Base-by-base conservation (phyloP, 2,888 invertebrate species). In the Diarsia dahlii region DNA sequence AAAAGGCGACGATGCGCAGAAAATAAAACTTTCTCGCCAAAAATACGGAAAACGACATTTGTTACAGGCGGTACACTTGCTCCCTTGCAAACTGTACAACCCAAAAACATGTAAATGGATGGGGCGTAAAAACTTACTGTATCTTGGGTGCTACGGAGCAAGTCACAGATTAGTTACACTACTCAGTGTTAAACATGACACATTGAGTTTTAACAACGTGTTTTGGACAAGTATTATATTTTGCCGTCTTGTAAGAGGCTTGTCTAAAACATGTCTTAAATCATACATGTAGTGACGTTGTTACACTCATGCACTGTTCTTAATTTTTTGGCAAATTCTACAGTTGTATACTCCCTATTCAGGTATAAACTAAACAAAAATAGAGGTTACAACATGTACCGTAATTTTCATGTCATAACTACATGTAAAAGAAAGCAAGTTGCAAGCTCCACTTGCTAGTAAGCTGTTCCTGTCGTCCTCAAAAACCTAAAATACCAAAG, bases 1-100 rank as follows among this genome's bases (percentile, higher is more conserved):
- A 5, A 82, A 62, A 63, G 54, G 54, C 60, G 60, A 54, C 45
- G 70, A 52, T 54, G 71, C 58, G 71, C 65, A 48, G 60, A 78
- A 78, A 84, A 86, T 71, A 80, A 64, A 67, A 78, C 56, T 74
- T 70, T 71, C 15, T 15, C 66, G 50, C 65, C 63, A 64, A 69
- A 76, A 66, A 69, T 74, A 74, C 64, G 77, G 76, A 76, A 81
- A 87, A 85, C 64, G 39, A 65, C 71, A 80, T 82, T 79, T 64
- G 64, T 77, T 54, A 79, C 63, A 77, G 28, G 62, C 73, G 78
- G 46, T 78, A 23, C 56, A 56, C 8, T 3, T 39, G 48, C 18
- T 50, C 62, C 39, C 46, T 52, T 52, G 28, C 56, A 71, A 64
- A 71, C 18, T 80, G 64, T 45, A 18, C 28, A 45, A 45, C 15